Evolutionary conservation across 2,888 invertebrate species (phyloP).

Genomic region (Dolichopus griseipennis): DNA sequence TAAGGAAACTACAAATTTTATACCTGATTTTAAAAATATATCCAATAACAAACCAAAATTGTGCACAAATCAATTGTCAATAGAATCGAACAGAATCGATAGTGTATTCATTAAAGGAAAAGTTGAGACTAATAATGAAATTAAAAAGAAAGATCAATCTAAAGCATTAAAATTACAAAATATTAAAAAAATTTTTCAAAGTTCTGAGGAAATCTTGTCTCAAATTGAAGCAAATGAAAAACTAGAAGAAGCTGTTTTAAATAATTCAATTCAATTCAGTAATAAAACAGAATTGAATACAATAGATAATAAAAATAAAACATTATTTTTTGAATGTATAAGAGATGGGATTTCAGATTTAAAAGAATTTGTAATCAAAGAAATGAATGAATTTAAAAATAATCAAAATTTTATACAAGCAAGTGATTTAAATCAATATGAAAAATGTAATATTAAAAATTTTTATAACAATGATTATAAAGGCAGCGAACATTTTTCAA

Average conservation of each 20-base stretch:
- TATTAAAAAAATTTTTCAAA: neutral
- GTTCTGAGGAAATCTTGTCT: neutral
- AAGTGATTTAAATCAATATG: neutral
- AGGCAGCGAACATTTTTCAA: no score
- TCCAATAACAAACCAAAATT: no score
- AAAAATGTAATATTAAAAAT: no score
- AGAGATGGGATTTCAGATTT: neutral
- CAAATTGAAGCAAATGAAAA: neutral
- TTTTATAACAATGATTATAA: no score
- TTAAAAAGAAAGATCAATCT: neutral
- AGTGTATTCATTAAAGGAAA: neutral
- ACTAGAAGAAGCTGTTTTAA: neutral
- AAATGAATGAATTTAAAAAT: neutral
- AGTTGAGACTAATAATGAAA: neutral
- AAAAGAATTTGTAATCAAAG: neutral
- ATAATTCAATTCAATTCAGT: neutral
- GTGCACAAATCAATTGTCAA: no score
- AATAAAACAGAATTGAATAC: neutral
- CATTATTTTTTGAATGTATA: neutral
- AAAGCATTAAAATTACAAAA: neutral
- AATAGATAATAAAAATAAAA: neutral
- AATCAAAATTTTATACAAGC: neutral
- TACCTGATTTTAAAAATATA: no score
- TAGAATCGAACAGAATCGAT: neutral
- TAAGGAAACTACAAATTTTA: no score